Evolutionary conservation across 2,888 invertebrate species (phyloP).

Genomic region (Sarcophaga caerulescens): DNA sequence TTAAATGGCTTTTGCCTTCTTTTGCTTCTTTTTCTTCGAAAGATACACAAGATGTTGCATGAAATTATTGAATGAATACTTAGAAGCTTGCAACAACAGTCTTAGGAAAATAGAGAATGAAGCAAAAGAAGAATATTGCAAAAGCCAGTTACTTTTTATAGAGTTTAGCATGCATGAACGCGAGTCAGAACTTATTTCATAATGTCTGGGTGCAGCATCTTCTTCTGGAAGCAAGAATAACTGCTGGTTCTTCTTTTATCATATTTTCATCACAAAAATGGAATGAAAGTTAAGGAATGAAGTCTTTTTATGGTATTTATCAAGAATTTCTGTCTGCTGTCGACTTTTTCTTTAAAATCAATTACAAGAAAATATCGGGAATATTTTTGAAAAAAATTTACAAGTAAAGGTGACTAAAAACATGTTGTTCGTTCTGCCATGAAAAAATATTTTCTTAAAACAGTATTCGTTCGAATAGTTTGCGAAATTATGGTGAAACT

Average conservation of each 20-base stretch:
- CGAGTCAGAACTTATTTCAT: conserved; percentile 42
- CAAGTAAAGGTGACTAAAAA: background rate
- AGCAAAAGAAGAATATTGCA: conserved; percentile 7
- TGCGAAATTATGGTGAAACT: background rate
- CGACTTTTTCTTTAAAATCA: background rate
- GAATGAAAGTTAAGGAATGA: conserved; percentile 35
- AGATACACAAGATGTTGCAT: conserved; percentile 44
- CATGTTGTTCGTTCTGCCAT: background rate
- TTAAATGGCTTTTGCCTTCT: conserved; percentile 1
- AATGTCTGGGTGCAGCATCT: conserved; percentile 45
- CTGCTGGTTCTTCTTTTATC: background rate
- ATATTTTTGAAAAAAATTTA: background rate
- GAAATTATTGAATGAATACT: conserved; percentile 63
- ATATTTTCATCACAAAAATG: background rate
- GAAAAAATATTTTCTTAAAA: background rate
- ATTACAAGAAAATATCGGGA: background rate
- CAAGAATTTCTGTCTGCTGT: background rate
- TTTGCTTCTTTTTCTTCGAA: background rate
- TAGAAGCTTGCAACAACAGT: conserved; percentile 50
- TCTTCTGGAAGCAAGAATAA: background rate
- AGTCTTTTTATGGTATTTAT: conserved; percentile 34
- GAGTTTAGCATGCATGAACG: conserved; percentile 3
- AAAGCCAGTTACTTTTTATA: conserved; percentile 31
- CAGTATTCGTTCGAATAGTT: background rate
- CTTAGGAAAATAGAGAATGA: background rate